Conservation (phyloP, 2,797 vertebrate genomes). For the Sylvilagus floridanus region DNA sequence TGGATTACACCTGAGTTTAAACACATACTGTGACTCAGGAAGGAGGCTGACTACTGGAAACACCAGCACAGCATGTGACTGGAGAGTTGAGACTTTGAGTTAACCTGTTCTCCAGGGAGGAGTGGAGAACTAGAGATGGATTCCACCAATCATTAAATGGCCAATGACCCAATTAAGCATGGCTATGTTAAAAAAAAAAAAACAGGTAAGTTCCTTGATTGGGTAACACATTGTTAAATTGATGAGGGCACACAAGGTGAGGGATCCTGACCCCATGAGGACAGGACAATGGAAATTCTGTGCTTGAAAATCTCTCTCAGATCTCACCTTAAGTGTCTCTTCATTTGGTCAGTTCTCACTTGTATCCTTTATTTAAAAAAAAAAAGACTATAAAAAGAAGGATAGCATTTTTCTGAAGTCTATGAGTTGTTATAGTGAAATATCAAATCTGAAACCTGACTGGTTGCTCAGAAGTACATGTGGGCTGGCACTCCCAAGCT, state of each 20-base stretch:
- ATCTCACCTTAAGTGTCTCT: not conserved
- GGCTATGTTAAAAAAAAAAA: not conserved
- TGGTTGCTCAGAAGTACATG: not conserved
- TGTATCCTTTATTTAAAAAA: not conserved
- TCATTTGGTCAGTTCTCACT: not conserved
- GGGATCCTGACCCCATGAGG: not conserved
- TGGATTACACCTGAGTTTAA: not conserved
- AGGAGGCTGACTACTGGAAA: not conserved
- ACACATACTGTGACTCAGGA: not conserved
- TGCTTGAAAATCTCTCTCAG: not conserved
- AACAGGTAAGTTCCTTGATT: not conserved
- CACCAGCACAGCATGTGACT: not conserved
- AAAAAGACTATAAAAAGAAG: not conserved
- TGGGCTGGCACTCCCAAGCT: not conserved
- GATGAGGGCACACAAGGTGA: rapidly evolving
- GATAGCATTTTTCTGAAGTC: not conserved
- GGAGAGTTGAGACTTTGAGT: not conserved
- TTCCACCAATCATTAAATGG: not conserved
- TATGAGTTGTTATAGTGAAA: not conserved
- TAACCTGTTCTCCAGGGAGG: not conserved
- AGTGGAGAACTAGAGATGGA: not conserved
- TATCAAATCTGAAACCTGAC: not conserved
- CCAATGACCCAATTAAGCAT: not conserved
- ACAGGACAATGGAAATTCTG: not conserved
- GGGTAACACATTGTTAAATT: not conserved